These are phyloP conservation scores for Liposcelis brunnea DNA, from an alignment of 2,888 invertebrate species.

Conservation along the genomic window DNA sequence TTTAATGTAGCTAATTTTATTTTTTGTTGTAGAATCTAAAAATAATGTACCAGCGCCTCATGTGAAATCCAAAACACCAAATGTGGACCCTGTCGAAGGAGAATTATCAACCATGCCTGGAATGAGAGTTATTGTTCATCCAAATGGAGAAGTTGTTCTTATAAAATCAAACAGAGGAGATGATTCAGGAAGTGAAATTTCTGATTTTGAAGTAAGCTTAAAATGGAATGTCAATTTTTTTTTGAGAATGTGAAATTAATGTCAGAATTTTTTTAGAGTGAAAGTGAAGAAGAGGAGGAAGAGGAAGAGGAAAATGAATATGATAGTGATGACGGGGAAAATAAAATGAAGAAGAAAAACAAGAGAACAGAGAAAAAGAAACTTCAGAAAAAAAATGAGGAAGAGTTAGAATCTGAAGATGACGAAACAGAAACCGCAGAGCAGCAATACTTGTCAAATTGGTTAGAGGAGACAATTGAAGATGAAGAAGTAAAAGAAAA, in stretches of 20 bases:
- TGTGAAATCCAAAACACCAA: not conserved
- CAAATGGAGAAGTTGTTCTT: not conserved
- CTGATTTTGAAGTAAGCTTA: too few relatives aligned
- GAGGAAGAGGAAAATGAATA: not conserved
- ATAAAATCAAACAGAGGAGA: not conserved
- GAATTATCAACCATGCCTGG: constrained; percentile 2
- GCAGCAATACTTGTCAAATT: not conserved
- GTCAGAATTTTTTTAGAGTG: too few relatives aligned
- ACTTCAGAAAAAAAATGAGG: too few relatives aligned
- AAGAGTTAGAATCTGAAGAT: not conserved
- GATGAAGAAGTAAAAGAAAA: not conserved
- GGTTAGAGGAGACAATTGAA: not conserved
- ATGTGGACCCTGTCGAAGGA: not conserved
- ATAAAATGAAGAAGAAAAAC: too few relatives aligned
- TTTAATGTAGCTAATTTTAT: not conserved
- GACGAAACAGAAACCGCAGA: not conserved
- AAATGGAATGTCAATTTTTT: too few relatives aligned
- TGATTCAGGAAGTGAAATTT: too few relatives aligned
- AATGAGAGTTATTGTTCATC: not conserved
- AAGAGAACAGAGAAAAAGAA: too few relatives aligned
- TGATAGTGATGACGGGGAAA: not conserved
- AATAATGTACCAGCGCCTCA: not conserved
- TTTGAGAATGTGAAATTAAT: too few relatives aligned
- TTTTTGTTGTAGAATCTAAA: not conserved
- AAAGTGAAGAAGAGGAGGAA: too few relatives aligned